A percentile compares a stretch with the other conserved stretches of the same genome.
Evolutionary conservation across 1,140 invertebrate genomes (phyloP).

Genomic region (Teleogryllus occipitalis): DNA sequence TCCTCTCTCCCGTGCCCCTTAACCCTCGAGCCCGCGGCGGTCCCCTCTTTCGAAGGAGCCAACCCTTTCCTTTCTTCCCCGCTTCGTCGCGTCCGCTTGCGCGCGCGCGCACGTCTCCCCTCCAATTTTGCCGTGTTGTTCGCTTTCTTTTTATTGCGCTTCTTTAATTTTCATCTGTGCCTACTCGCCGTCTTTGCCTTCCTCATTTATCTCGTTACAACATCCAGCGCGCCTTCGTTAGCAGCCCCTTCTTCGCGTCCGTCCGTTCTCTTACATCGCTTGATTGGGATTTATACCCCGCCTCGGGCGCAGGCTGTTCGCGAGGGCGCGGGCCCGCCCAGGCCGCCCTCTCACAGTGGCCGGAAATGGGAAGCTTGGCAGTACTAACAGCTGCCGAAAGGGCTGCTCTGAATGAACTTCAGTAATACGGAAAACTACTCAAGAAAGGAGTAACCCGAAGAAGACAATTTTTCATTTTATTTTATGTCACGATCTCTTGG

Average conservation of each 20-base stretch:
- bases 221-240: background rate
- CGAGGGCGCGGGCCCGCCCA: too few species aligned
- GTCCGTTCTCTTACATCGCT: background rate
- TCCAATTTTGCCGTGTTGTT: background rate
- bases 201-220: background rate
- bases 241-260: background rate
- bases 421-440: too few species aligned
- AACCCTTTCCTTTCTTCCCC: background rate
- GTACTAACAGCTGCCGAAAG: too few species aligned
- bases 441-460: too few species aligned
- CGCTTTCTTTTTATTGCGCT: background rate
- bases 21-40: background rate
- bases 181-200: background rate
- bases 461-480: too few species aligned
- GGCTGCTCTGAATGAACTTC: too few species aligned
- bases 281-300: background rate
- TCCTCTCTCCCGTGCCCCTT: background rate
- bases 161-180: background rate
- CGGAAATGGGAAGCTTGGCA: too few species aligned
- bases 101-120: background rate
- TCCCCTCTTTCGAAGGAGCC: too few species aligned
- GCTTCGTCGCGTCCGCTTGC: background rate
- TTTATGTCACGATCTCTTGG: too few species aligned
- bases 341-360: too few species aligned
- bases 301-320: background rate